These are phyloP conservation scores for Spodoptera exigua DNA, from an alignment of 2,888 invertebrate species.

Conservation along the genomic window DNA sequence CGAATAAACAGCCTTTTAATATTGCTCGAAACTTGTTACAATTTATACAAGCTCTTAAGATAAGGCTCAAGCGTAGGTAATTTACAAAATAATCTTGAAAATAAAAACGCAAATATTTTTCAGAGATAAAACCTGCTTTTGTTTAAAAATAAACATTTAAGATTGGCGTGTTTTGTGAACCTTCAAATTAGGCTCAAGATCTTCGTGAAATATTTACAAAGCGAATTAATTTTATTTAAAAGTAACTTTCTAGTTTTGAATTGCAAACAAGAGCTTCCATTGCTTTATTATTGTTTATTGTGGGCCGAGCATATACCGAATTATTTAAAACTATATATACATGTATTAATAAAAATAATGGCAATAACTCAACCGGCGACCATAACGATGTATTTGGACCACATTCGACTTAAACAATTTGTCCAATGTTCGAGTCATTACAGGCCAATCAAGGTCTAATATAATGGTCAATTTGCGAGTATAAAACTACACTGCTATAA, in stretches of 20 bases:
- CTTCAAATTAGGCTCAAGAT: conserved; percentile 14
- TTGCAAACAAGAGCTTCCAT: conserved; percentile 51
- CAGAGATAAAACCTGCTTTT: conserved; percentile 40
- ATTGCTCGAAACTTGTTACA: conserved; percentile 6
- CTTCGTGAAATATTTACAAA: conserved; percentile 27
- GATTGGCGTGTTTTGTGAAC: conserved; percentile 21
- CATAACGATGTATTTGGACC: conserved; percentile 50
- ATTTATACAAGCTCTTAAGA: conserved; percentile 28
- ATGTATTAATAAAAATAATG: too few relatives aligned
- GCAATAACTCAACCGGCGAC: conserved; percentile 36
- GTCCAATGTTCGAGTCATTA: conserved; percentile 13
- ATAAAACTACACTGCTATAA: conserved; percentile 11
- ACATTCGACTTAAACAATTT: conserved; percentile 33
- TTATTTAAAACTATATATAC: too few relatives aligned
- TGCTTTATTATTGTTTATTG: too few relatives aligned
- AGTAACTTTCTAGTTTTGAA: conserved; percentile 39
- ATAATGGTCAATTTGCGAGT: conserved; percentile 15
- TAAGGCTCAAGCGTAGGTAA: conserved; percentile 26
- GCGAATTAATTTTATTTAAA: conserved; percentile 50
- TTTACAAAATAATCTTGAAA: conserved; percentile 37
- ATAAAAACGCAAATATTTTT: conserved; percentile 38
- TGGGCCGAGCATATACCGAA: too few relatives aligned
- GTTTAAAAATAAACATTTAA: conserved; percentile 36
- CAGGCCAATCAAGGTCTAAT: conserved; percentile 19
- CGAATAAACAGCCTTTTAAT: conserved; percentile 13